Percentiles rank a stretch among this genome's conserved stretches.
Evolutionary conservation across 2,113 vertebrate genomes (phyloP).

Genomic region (Chloebia gouldiae): DNA sequence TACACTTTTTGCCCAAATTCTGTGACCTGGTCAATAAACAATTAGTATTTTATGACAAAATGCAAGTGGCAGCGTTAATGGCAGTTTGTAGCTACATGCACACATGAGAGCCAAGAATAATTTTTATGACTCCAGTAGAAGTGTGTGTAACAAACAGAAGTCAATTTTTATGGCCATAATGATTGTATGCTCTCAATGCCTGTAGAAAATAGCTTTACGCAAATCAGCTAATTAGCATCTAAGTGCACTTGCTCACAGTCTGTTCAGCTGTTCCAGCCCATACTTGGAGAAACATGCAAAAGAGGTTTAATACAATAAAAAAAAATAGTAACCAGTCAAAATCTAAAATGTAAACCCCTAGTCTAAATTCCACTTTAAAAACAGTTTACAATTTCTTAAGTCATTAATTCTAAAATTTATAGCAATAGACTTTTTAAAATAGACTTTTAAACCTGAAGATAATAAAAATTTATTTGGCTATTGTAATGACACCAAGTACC

Average conservation of each 20-base stretch:
- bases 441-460: not conserved
- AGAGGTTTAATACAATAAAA: not conserved
- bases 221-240: slow-evolving; percentile 67
- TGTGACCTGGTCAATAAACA: slow-evolving; percentile 76
- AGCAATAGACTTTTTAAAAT: not conserved
- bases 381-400: not conserved
- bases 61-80: slow-evolving; percentile 61
- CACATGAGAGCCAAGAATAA: slow-evolving; percentile 61
- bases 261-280: slow-evolving; percentile 46
- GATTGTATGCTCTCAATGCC: slow-evolving; percentile 69
- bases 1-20: slow-evolving; percentile 62
- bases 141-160: slow-evolving; percentile 71
- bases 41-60: slow-evolving; percentile 82
- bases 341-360: not conserved
- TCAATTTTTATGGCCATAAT: slow-evolving; percentile 75
- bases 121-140: slow-evolving; percentile 71
- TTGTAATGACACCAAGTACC: not conserved
- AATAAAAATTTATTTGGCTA: slow-evolving; percentile 14
- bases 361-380: not conserved
- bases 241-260: slow-evolving; percentile 53
- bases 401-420: not conserved
- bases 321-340: not conserved
- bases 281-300: slow-evolving; percentile 7
- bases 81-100: slow-evolving; percentile 63
- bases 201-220: slow-evolving; percentile 71